Percentiles rank a stretch among this genome's conserved stretches.
phyloP scores from a whole-genome alignment of 1,140 invertebrate genomes.

The Patella vulgata region DNA sequence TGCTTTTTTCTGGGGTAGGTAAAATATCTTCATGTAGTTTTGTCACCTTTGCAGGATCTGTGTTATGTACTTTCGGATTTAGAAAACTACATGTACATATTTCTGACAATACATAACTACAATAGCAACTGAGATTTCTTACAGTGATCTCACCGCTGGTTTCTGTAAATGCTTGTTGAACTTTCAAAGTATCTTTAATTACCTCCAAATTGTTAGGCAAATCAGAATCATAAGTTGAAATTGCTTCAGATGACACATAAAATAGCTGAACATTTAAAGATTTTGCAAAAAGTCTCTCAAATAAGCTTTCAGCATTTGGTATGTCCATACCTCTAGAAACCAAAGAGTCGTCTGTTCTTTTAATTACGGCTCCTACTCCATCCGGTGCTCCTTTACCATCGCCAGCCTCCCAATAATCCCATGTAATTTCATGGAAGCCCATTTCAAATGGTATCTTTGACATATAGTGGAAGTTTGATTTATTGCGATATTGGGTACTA shows the following conservation, averaged over 20 bases:
- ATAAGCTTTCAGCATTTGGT: constrained; percentile 3
- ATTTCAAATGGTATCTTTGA: constrained; percentile 1
- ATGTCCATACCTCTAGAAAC: constrained; percentile 21
- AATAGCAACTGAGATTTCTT: background rate
- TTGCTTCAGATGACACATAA: too few species aligned
- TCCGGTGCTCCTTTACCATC: constrained; percentile 67
- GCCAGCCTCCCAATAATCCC: constrained; percentile 63
- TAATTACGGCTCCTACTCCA: constrained; percentile 64
- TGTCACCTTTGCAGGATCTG: too few species aligned
- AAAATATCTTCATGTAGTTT: too few species aligned
- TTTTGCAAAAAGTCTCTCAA: background rate
- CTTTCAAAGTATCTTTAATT: background rate
- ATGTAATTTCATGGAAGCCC: constrained; percentile 35
- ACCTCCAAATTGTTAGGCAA: background rate
- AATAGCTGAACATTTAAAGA: background rate
- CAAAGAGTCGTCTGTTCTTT: constrained; percentile 44
- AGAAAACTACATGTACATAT: too few species aligned
- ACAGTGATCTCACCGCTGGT: background rate
- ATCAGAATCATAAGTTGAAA: background rate
- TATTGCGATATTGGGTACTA: constrained; percentile 18
- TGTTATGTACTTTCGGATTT: too few species aligned
- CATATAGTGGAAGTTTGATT: constrained; percentile 10
- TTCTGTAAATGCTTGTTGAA: background rate
- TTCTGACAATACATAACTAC: too few species aligned
- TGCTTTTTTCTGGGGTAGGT: too few species aligned